These are phyloP conservation scores for Brachyistius frenatus DNA, from an alignment of 2,113 vertebrate genomes.

Conservation along the genomic window DNA sequence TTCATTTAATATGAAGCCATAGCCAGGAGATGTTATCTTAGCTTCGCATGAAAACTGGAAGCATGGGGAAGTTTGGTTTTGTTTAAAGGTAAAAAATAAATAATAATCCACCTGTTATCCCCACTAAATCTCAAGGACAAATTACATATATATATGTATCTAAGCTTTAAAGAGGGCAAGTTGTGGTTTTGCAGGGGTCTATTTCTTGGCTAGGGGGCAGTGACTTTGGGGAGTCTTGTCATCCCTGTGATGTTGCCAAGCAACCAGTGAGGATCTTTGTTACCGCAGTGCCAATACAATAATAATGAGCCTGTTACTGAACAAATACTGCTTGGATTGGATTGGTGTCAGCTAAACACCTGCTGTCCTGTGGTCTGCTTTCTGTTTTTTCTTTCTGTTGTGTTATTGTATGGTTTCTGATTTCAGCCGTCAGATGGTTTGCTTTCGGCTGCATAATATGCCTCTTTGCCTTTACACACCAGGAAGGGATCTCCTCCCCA, in stretches of 20 bases:
- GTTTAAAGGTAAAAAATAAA: background rate
- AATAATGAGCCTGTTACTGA: conserved; percentile 28
- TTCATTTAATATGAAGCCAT: background rate
- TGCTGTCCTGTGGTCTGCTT: conserved; percentile 31
- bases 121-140: background rate
- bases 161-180: background rate
- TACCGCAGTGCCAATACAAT: conserved; percentile 13
- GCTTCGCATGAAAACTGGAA: conserved; percentile 4
- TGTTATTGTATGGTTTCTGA: conserved; percentile 32
- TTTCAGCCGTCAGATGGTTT: conserved; percentile 29
- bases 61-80: background rate
- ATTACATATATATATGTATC: background rate
- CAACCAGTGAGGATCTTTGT: conserved; percentile 25
- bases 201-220: conserved; percentile 5
- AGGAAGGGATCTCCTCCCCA: background rate
- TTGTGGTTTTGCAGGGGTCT: background rate
- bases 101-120: background rate
- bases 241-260: conserved; percentile 26
- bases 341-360: conserved; percentile 46
- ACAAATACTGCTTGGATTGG: conserved; percentile 29
- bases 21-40: conserved; percentile 3
- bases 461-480: background rate
- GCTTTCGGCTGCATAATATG: background rate
- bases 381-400: conserved; percentile 14
- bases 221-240: conserved; percentile 33